phyloP scores from a whole-genome alignment of 1,140 invertebrate genomes.

The Scaptomyza pallida region DNA sequence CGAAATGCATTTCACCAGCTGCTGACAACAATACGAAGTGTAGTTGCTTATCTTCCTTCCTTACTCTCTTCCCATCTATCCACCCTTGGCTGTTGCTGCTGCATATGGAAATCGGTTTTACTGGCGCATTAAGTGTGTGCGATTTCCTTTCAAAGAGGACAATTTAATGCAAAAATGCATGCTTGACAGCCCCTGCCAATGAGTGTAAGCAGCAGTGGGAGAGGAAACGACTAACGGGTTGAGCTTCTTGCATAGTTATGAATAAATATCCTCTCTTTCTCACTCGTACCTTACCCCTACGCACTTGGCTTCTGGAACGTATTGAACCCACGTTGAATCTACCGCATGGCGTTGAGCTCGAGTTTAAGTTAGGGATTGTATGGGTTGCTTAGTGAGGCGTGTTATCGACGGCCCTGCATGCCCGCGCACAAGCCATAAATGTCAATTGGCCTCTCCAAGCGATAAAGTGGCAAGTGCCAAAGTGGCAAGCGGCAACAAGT shows the following conservation, averaged over 20 bases:
- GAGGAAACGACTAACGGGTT: neutral
- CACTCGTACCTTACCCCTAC: conserved; percentile 7
- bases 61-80: neutral
- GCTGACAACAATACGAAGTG: conserved; percentile 52
- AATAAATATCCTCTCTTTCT: conserved; percentile 67
- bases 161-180: conserved; percentile 78
- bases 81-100: neutral
- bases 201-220: conserved; percentile 27
- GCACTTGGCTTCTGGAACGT: conserved; percentile 38
- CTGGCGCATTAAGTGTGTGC: conserved; percentile 72
- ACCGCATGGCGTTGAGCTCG: conserved; percentile 10
- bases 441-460: conserved; percentile 63
- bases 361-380: conserved; percentile 8
- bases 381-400: conserved; percentile 63
- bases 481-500: conserved; percentile 36
- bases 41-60: conserved; percentile 18
- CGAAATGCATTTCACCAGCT: conserved; percentile 65
- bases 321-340: conserved; percentile 18
- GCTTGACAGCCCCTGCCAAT: conserved; percentile 70
- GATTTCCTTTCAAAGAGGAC: conserved; percentile 78
- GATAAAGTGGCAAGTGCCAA: conserved; percentile 23
- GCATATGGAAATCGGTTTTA: conserved; percentile 72
- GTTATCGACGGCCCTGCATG: conserved; percentile 70
- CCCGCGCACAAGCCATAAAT: conserved; percentile 76
- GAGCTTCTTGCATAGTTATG: conserved; percentile 62